These are phyloP conservation scores for Cyprinus carpio DNA, from an alignment of 2,113 vertebrate genomes.

Conservation along the genomic window DNA sequence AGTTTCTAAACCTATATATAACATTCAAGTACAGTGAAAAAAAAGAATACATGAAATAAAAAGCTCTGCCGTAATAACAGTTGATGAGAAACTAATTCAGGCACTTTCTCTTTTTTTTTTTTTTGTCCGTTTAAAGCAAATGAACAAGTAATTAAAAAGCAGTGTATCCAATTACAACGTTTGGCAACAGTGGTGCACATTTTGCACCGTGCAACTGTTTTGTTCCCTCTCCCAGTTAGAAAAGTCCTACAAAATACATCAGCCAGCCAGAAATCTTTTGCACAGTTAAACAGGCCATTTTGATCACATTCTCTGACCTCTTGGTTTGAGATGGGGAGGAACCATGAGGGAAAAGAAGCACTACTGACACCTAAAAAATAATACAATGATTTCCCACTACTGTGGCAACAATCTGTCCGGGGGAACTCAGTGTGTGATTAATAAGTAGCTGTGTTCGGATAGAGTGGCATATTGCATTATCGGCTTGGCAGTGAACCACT, in stretches of 20 bases:
- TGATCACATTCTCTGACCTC: constrained; percentile 55
- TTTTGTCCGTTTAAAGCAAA: constrained; percentile 71
- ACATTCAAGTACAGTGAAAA: constrained; percentile 97
- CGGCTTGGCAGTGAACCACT: constrained; percentile 99
- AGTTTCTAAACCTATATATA: constrained; percentile 80
- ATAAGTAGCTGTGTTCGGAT: constrained; percentile 71
- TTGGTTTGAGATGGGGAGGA: constrained; percentile 65
- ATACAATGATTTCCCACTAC: constrained; percentile 66
- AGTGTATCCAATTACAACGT: constrained; percentile 70
- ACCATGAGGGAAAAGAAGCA: constrained; percentile 61
- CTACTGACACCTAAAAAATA: constrained; percentile 60
- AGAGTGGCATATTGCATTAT: constrained; percentile 85
- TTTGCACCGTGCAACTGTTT: constrained; percentile 62
- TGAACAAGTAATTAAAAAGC: constrained; percentile 65
- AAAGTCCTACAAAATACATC: constrained; percentile 41
- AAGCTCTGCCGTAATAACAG: constrained; percentile 82
- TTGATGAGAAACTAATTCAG: constrained; percentile 92
- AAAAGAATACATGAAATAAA: constrained; percentile 44
- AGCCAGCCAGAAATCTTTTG: constrained; percentile 51
- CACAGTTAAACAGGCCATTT: constrained; percentile 64
- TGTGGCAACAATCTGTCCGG: constrained; percentile 67
- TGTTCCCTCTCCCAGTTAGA: constrained; percentile 73
- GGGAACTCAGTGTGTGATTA: constrained; percentile 68
- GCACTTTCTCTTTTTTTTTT: constrained; percentile 93
- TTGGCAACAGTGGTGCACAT: constrained; percentile 80